A percentile compares a stretch with the other conserved stretches of the same genome.
Evolutionary conservation across 2,888 invertebrate species (phyloP).

Genomic region (Lottia scabra): DNA sequence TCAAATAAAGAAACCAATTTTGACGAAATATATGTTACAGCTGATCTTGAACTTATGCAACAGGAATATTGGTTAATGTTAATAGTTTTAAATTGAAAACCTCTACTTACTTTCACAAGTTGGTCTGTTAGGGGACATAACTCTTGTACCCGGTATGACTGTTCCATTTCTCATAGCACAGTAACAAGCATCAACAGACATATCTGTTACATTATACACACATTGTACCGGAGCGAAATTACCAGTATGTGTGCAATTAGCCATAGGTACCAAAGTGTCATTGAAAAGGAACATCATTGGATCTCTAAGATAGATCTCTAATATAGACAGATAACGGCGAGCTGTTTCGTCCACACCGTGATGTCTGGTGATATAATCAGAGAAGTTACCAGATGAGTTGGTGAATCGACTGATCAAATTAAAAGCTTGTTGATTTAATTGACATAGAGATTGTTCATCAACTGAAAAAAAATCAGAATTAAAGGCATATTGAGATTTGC

Average conservation of each 20-base stretch:
- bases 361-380: too few relatives aligned
- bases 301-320: too few relatives aligned
- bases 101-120: constrained; percentile 5
- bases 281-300: too few relatives aligned
- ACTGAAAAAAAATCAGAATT: neutral
- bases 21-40: too few relatives aligned
- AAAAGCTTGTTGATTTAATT: neutral
- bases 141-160: constrained; percentile 1
- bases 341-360: too few relatives aligned
- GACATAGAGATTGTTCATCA: neutral
- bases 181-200: neutral
- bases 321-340: too few relatives aligned
- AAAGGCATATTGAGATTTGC: too few relatives aligned
- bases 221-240: constrained; percentile 1
- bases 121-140: neutral
- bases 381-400: neutral
- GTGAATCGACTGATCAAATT: neutral
- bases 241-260: neutral
- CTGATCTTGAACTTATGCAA: too few relatives aligned
- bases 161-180: constrained; percentile 8
- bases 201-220: constrained; percentile 3
- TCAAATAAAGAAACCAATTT: too few relatives aligned
- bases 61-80: too few relatives aligned
- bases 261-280: neutral
- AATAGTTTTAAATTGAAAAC: too few relatives aligned